A percentile compares a stretch with the other conserved stretches of the same genome.
Conservation (phyloP, 2,888 invertebrate species). For the Brenthis daphne region DNA sequence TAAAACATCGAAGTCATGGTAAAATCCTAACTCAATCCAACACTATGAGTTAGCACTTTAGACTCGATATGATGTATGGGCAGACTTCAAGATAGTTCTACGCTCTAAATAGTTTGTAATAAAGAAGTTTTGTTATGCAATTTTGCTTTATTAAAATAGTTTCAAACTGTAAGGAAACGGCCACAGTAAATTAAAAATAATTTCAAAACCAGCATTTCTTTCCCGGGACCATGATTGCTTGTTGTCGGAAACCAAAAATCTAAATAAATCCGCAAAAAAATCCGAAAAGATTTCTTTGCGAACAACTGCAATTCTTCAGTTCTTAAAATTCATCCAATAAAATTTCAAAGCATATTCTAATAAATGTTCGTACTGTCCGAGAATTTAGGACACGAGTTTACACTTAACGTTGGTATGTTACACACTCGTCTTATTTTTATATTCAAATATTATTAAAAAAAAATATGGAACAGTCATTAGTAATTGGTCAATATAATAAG, state of each 20-base stretch:
- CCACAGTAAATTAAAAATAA: too few species aligned
- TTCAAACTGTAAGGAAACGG: too few species aligned
- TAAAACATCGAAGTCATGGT: slow-evolving; percentile 6
- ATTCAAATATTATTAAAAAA: neutral
- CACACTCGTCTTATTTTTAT: neutral
- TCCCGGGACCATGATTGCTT: too few species aligned
- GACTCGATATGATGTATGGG: slow-evolving; percentile 10
- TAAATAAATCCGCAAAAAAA: too few species aligned
- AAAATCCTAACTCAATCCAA: slow-evolving; percentile 7
- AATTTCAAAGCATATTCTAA: too few species aligned
- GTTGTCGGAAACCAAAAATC: too few species aligned
- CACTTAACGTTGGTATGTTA: slow-evolving; percentile 3
- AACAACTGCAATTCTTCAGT: too few species aligned
- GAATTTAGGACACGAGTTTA: neutral
- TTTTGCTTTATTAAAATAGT: neutral
- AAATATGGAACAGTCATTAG: too few species aligned
- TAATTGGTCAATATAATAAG: too few species aligned
- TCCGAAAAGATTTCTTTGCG: too few species aligned
- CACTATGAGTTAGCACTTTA: slow-evolving; percentile 9
- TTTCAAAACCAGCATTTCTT: too few species aligned
- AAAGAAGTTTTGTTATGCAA: neutral
- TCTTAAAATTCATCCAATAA: too few species aligned
- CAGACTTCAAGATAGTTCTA: neutral
- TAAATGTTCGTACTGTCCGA: neutral
- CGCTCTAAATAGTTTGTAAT: neutral